These are phyloP conservation scores for Endotricha flammealis DNA, from an alignment of 2,888 invertebrate species.

Conservation along the genomic window DNA sequence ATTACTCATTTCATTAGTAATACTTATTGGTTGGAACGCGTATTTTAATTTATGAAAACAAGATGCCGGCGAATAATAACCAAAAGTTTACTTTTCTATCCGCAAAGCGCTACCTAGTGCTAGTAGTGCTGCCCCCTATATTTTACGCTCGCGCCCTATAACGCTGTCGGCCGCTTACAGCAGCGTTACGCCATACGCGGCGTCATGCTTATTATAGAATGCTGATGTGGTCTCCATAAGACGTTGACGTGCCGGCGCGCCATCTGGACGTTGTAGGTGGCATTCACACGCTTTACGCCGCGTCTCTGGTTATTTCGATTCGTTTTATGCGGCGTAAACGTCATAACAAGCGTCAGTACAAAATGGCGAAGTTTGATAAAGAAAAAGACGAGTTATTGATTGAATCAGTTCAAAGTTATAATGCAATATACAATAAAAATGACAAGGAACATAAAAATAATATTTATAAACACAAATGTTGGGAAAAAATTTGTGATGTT, in stretches of 20 bases:
- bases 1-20: too few relatives aligned
- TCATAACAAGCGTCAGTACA: slow-evolving; percentile 2
- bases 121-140: too few relatives aligned
- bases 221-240: too few relatives aligned
- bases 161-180: background rate
- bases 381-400: slow-evolving; percentile 5
- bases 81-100: too few relatives aligned
- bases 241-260: too few relatives aligned
- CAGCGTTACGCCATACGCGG: background rate
- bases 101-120: too few relatives aligned
- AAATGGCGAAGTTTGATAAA: slow-evolving; percentile 4
- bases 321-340: slow-evolving; percentile 1
- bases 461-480: slow-evolving; percentile 3
- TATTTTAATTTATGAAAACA: too few relatives aligned
- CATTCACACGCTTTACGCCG: slow-evolving; percentile 2
- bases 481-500: background rate
- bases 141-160: too few relatives aligned
- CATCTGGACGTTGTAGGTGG: background rate
- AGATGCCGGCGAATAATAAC: too few relatives aligned
- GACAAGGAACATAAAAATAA: slow-evolving; percentile 2
- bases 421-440: slow-evolving; percentile 1
- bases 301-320: slow-evolving; percentile 5
- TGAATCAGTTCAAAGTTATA: background rate
- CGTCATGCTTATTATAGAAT: too few relatives aligned
- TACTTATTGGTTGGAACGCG: too few relatives aligned